Evolutionary conservation across 53 echinoderm and acorn worm genomes (phyloP), one percentile per base, ranked within the genome.

Genomic region (Holothuria leucospilota): DNA sequence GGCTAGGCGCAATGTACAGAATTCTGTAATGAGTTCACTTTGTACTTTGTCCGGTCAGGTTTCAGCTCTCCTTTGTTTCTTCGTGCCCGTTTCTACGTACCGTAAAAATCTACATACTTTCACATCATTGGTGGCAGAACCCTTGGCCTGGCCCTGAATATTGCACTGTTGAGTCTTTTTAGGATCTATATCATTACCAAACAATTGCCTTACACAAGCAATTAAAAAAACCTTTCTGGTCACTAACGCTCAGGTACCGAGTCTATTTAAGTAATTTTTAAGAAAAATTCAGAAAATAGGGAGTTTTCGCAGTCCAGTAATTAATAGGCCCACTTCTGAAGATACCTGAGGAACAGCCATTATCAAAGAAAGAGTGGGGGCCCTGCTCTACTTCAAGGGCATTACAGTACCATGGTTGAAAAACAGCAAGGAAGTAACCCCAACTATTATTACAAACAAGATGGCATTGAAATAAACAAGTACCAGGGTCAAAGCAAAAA

Each of bases 41-140:
- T n/a, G n/a, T n/a, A n/a, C n/a, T n/a, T n/a, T n/a, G n/a, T n/a
- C n/a, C n/a, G n/a, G n/a, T n/a, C n/a, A n/a, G n/a, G n/a, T n/a
- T n/a, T n/a, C n/a, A n/a, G n/a, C n/a, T n/a, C n/a, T n/a, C n/a
- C n/a, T n/a, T n/a, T n/a, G n/a, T n/a, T n/a, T n/a, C n/a, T n/a
- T n/a, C n/a, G n/a, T n/a, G n/a, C n/a, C n/a, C n/a, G n/a, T n/a
- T n/a, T n/a, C n/a, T n/a, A n/a, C n/a, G n/a, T n/a, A n/a, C n/a
- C n/a, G n/a, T n/a, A n/a, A n/a, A n/a, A n/a, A n/a, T n/a, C n/a
- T n/a, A n/a, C n/a, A n/a, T n/a, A 42, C 42, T 70, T 70, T 29
- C 71, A 70, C 27, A 70, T 29, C 71, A 70, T 29, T 70, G 71
- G 71, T 70, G 71, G 71, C 71, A 70, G 28, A 70, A 70, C 29